Evolutionary conservation across 2,113 vertebrate genomes (phyloP).

Genomic region (Nanger granti): DNA sequence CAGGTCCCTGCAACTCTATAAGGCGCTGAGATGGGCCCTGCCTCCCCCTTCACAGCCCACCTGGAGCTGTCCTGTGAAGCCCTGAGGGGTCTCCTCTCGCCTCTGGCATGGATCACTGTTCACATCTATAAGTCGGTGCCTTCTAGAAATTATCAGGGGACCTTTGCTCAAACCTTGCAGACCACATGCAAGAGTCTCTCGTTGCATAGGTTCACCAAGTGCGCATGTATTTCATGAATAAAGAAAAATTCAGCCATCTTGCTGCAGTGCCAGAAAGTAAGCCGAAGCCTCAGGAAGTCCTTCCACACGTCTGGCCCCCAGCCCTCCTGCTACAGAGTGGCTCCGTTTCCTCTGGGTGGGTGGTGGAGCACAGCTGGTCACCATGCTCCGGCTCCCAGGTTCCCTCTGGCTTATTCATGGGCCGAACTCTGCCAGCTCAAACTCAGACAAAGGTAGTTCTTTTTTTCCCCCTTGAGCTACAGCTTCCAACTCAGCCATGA

Average conservation of each 20-base stretch:
- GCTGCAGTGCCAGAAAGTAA: neutral
- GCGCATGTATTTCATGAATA: neutral
- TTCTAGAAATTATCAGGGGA: neutral
- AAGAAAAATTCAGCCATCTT: neutral
- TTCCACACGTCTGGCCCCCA: neutral
- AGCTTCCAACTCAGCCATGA: neutral
- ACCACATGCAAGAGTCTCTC: neutral
- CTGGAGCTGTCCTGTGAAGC: neutral
- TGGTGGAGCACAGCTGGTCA: neutral
- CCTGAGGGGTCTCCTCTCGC: neutral
- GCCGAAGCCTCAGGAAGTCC: slow-evolving; percentile 1
- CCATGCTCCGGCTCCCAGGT: neutral
- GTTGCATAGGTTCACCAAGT: neutral
- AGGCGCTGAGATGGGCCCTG: neutral
- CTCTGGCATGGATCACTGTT: neutral
- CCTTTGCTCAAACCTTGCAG: neutral
- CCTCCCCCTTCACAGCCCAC: neutral
- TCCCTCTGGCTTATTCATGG: neutral
- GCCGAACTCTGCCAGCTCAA: neutral
- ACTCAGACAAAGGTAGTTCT: neutral
- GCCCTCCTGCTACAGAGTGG: neutral
- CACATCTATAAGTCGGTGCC: neutral
- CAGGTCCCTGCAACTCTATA: neutral
- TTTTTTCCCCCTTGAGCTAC: neutral
- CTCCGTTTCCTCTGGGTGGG: neutral